phyloP scores from a whole-genome alignment of 1,140 invertebrate genomes.

The Phymorhynchus buccinoides region DNA sequence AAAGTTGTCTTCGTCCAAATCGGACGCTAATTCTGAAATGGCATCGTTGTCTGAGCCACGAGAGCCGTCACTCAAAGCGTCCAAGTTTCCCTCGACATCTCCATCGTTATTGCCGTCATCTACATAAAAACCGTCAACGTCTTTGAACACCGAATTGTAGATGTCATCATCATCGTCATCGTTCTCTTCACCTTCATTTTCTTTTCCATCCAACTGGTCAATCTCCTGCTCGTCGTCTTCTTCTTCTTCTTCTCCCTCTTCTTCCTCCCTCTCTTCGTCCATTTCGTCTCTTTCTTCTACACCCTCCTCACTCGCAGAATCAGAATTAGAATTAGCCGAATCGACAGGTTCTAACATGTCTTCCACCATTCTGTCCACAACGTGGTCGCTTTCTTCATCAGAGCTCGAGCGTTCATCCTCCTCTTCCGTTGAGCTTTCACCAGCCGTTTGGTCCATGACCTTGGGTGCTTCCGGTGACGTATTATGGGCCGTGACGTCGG shows the following conservation, averaged over 20 bases:
- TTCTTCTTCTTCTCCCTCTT: not conserved
- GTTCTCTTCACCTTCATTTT: constrained; percentile 26
- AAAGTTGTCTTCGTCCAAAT: too few species aligned
- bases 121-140: not conserved
- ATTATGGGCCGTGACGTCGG: too few species aligned
- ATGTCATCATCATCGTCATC: too few species aligned
- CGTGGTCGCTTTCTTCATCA: not conserved
- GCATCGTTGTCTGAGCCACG: not conserved
- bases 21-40: not conserved
- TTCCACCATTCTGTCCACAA: not conserved
- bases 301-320: not conserved
- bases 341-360: not conserved
- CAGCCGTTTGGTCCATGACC: not conserved
- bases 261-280: not conserved
- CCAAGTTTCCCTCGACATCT: not conserved
- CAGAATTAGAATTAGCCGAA: too few species aligned
- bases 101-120: constrained; percentile 11
- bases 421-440: not conserved
- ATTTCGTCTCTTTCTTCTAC: not conserved
- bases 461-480: not conserved
- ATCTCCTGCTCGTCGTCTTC: not conserved
- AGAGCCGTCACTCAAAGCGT: not conserved
- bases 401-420: not conserved
- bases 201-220: not conserved
- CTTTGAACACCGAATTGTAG: not conserved